Evolutionary conservation across 2,888 invertebrate genomes (phyloP).

Genomic region (Cybosia mesomella): DNA sequence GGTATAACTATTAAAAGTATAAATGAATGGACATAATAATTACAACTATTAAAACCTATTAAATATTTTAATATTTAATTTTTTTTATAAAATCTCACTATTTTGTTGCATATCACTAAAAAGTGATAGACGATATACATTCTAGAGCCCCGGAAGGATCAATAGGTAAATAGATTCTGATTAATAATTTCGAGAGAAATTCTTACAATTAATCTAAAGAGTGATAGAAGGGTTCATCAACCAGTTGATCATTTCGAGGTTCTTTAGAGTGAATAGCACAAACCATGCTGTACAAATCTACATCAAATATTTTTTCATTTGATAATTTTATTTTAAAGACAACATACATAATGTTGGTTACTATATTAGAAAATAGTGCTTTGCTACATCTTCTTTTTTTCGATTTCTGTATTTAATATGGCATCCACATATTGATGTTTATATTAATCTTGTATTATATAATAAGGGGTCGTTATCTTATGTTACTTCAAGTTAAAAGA

Average conservation of each 20-base stretch:
- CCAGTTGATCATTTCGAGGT: constrained; percentile 9
- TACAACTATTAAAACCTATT: constrained; percentile 49
- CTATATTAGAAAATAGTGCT: neutral
- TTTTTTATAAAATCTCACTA: constrained; percentile 77
- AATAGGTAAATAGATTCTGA: neutral
- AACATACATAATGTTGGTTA: neutral
- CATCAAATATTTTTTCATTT: neutral
- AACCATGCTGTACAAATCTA: constrained; percentile 13
- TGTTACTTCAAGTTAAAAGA: no score
- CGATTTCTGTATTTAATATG: neutral
- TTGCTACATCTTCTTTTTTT: neutral
- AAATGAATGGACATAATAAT: constrained; percentile 36
- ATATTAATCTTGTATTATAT: constrained; percentile 3
- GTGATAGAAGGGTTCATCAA: neutral
- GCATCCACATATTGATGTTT: neutral
- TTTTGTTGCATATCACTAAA: constrained; percentile 59
- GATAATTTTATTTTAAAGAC: neutral
- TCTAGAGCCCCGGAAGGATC: constrained; percentile 23
- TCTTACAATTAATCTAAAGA: neutral
- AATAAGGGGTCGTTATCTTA: neutral
- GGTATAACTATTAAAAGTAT: constrained; percentile 28
- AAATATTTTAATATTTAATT: constrained; percentile 47
- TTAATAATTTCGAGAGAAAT: neutral
- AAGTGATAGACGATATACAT: constrained; percentile 41
- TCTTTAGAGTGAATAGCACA: constrained; percentile 4